Conservation (phyloP, 2,113 vertebrate genomes). For the Pluvianellus socialis region DNA sequence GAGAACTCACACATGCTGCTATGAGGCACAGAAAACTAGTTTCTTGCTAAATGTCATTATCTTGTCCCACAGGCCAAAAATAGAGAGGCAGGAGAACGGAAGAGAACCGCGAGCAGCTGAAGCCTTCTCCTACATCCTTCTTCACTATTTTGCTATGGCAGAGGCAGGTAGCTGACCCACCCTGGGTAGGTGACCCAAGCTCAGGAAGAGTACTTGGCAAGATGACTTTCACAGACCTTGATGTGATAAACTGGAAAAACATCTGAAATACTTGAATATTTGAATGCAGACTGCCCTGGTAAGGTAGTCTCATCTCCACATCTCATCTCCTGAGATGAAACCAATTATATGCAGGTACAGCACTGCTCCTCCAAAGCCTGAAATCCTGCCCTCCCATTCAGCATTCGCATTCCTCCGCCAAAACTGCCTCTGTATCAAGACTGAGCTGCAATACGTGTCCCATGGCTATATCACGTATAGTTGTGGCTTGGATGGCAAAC, state of each 20-base stretch:
- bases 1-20: not conserved
- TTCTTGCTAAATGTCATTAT: not conserved
- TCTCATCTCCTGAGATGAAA: not conserved
- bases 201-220: not conserved
- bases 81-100: not conserved
- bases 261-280: not conserved
- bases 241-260: not conserved
- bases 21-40: not conserved
- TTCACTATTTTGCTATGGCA: not conserved
- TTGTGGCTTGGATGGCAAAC: not conserved
- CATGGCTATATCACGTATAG: not conserved
- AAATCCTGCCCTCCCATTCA: not conserved
- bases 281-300: not conserved
- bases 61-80: not conserved
- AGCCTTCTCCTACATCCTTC: not conserved
- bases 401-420: rapidly evolving
- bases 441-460: not conserved
- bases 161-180: not conserved
- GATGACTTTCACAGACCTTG: not conserved
- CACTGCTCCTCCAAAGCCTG: not conserved
- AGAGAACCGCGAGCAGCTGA: not conserved
- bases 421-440: not conserved
- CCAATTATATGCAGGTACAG: not conserved
- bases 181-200: not conserved
- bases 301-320: not conserved